Percentiles rank a stretch among this genome's conserved stretches.
Conservation (phyloP, 2,797 vertebrate genomes). For the Cyclura pinguis region DNA sequence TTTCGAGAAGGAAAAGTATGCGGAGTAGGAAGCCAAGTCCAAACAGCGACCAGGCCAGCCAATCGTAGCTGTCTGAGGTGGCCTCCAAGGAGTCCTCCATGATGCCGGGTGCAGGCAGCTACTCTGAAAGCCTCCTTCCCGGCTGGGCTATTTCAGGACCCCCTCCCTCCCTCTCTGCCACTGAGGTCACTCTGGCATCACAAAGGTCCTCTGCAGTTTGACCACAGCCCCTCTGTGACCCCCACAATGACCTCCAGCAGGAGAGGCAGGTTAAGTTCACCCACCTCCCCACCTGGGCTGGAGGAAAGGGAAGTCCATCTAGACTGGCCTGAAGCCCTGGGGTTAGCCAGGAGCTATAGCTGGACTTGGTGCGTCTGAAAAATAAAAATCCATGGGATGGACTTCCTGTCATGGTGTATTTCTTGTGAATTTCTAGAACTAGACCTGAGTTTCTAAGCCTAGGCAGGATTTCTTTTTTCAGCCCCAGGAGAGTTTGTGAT, state of each 20-base stretch:
- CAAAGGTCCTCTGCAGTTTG: conserved; percentile 1
- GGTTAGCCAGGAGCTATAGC: too few relatives aligned
- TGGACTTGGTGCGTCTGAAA: too few relatives aligned
- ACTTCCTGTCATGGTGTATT: too few relatives aligned
- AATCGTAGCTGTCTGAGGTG: not conserved
- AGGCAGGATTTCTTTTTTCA: too few relatives aligned
- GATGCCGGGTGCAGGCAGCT: not conserved
- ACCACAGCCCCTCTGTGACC: not conserved
- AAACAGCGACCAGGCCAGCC: not conserved
- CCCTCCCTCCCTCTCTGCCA: not conserved
- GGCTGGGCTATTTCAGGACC: not conserved
- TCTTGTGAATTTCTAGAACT: too few relatives aligned
- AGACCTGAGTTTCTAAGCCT: too few relatives aligned
- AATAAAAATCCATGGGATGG: too few relatives aligned
- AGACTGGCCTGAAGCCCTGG: too few relatives aligned
- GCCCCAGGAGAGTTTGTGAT: too few relatives aligned
- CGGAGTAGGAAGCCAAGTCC: not conserved
- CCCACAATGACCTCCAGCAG: not conserved
- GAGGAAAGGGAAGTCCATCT: too few relatives aligned
- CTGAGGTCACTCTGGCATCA: conserved; percentile 6
- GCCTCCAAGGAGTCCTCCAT: not conserved
- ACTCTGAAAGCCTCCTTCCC: not conserved
- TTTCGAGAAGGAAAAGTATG: not conserved
- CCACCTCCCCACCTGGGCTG: too few relatives aligned
- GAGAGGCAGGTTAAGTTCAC: too few relatives aligned